These are phyloP conservation scores for Eupithecia inturbata DNA, from an alignment of 2,888 invertebrate genomes.

Conservation along the genomic window DNA sequence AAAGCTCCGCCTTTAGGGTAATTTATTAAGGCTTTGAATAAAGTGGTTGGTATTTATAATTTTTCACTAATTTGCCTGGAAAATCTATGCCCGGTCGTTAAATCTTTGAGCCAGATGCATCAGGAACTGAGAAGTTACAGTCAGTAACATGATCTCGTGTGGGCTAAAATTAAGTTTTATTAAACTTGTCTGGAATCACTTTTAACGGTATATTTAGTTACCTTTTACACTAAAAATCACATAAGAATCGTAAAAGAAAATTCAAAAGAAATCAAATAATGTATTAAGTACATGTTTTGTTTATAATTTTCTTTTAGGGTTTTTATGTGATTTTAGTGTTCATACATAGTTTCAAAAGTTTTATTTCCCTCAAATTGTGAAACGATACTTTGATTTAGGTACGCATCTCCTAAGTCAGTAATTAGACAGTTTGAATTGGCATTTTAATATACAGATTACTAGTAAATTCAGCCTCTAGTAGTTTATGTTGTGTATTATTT, in stretches of 20 bases:
- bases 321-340: neutral
- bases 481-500: neutral
- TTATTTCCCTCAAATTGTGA: neutral
- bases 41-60: neutral
- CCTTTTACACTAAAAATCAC: neutral
- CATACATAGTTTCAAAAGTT: neutral
- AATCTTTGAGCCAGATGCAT: neutral
- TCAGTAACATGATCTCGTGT: neutral
- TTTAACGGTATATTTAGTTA: neutral
- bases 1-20: constrained; percentile 17
- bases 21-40: constrained; percentile 6
- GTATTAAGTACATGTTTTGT: too few species aligned
- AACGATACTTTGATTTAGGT: neutral
- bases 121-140: neutral
- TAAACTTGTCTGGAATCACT: neutral
- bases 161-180: neutral
- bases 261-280: too few species aligned
- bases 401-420: neutral
- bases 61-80: neutral
- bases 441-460: neutral
- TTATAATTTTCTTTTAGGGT: neutral
- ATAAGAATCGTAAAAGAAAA: neutral
- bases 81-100: neutral
- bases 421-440: neutral
- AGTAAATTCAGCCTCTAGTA: neutral